Conservation (phyloP, 2,113 vertebrate species). For the Syngnathus scovelli region DNA sequence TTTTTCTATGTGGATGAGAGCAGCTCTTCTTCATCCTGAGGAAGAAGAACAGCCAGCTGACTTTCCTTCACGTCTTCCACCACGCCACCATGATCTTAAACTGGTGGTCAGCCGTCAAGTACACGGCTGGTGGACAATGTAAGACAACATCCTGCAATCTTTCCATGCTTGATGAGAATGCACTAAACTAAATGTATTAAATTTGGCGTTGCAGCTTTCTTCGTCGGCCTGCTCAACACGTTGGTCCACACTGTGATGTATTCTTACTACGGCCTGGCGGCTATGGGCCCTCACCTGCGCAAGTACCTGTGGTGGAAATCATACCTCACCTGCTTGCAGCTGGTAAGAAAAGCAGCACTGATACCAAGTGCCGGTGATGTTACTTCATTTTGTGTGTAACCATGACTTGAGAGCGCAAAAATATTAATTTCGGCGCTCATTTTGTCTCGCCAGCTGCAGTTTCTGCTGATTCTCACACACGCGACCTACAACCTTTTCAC, state of each 20-base stretch:
- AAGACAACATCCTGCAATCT: constrained; percentile 19
- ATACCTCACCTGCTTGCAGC: constrained; percentile 73
- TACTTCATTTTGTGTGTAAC: no score
- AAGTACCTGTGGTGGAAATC: constrained; percentile 75
- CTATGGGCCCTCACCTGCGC: constrained; percentile 65
- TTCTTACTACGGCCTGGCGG: constrained; percentile 68
- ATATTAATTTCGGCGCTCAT: not conserved
- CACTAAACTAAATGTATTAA: no score
- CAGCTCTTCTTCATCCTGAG: constrained; percentile 80
- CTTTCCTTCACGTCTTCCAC: constrained; percentile 80
- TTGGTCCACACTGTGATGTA: constrained; percentile 74
- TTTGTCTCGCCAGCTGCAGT: constrained; percentile 64
- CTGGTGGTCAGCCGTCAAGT: constrained; percentile 78
- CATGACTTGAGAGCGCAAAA: not conserved
- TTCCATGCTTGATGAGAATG: no score
- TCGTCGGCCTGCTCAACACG: constrained; percentile 71
- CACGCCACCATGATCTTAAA: constrained; percentile 78
- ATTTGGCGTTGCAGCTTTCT: constrained; percentile 61
- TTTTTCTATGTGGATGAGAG: not conserved
- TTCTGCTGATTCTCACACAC: constrained; percentile 66
- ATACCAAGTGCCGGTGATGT: no score
- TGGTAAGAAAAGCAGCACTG: constrained; percentile 66
- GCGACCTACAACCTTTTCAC: constrained; percentile 70
- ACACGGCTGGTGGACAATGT: constrained; percentile 78
- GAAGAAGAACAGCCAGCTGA: constrained; percentile 77